Evolutionary conservation across 1,140 invertebrate genomes (phyloP).

Genomic region (Eupristina koningsbergeri): DNA sequence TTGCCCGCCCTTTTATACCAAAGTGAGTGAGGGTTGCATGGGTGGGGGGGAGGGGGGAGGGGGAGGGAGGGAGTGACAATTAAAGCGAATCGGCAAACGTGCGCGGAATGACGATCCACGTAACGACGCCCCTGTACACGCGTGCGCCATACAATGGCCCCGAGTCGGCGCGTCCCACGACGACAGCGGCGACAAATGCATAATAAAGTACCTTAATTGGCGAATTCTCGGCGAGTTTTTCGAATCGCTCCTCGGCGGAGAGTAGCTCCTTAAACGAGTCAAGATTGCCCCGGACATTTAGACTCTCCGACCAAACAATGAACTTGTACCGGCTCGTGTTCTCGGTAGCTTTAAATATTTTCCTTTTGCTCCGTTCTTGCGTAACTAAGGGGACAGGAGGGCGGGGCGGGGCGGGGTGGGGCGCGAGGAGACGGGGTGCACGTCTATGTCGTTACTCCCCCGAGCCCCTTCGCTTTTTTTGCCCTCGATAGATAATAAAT

Average conservation of each 20-base stretch:
- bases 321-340: background rate
- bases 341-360: background rate
- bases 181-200: conserved; percentile 52
- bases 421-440: too few relatives aligned
- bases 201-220: conserved; percentile 61
- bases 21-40: background rate
- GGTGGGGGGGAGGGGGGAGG: background rate
- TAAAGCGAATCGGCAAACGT: conserved; percentile 63
- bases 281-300: conserved; percentile 27
- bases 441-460: too few relatives aligned
- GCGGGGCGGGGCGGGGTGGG: too few relatives aligned
- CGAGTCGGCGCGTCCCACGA: conserved; percentile 30
- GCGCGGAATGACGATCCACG: conserved; percentile 55
- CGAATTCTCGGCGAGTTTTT: conserved; percentile 56
- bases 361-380: background rate
- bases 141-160: conserved; percentile 18
- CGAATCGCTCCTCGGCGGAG: conserved; percentile 7
- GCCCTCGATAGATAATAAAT: too few relatives aligned
- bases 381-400: background rate
- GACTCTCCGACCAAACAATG: background rate
- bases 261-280: conserved; percentile 17
- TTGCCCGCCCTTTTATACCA: background rate
- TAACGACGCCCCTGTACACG: background rate
- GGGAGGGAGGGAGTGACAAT: conserved; percentile 59
- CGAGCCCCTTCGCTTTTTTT: background rate